Evolutionary conservation across 2,888 invertebrate species (phyloP).

Genomic region (Ophraella communa): DNA sequence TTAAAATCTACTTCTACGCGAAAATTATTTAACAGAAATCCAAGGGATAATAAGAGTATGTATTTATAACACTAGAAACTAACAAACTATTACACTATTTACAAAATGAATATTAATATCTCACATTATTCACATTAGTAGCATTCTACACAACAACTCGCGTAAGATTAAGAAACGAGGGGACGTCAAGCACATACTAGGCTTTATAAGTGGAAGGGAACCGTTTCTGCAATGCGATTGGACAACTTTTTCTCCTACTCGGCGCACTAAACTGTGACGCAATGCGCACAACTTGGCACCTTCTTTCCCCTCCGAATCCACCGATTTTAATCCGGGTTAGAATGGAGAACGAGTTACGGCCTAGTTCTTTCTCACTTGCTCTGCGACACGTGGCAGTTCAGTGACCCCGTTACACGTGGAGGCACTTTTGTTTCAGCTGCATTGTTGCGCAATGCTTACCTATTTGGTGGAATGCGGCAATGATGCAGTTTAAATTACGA

Average conservation of each 20-base stretch:
- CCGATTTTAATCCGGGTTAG: slow-evolving; percentile 26
- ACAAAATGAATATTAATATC: neutral
- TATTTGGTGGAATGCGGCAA: slow-evolving; percentile 43
- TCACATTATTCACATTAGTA: slow-evolving; percentile 49
- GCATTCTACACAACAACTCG: slow-evolving; percentile 59
- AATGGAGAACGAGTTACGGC: slow-evolving; percentile 23
- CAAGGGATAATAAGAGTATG: neutral
- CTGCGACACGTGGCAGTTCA: slow-evolving; percentile 53
- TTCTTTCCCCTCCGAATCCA: slow-evolving; percentile 37
- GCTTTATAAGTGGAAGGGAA: slow-evolving; percentile 37
- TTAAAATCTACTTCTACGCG: slow-evolving; percentile 14
- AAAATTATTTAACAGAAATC: neutral
- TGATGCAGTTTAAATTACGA: slow-evolving; percentile 17
- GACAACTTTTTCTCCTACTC: slow-evolving; percentile 43
- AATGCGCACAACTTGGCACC: slow-evolving; percentile 49
- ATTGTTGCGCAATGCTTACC: slow-evolving; percentile 48
- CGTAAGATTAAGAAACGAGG: slow-evolving; percentile 56
- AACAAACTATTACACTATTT: neutral
- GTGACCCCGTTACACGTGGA: slow-evolving; percentile 48
- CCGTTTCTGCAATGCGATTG: slow-evolving; percentile 43
- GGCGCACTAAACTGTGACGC: slow-evolving; percentile 48
- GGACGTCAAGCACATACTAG: slow-evolving; percentile 43
- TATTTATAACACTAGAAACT: slow-evolving; percentile 7
- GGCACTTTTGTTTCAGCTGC: slow-evolving; percentile 50
- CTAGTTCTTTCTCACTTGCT: slow-evolving; percentile 43